These are phyloP conservation scores for Rhinogobius similis DNA, from an alignment of 2,113 vertebrate genomes.

Conservation along the genomic window DNA sequence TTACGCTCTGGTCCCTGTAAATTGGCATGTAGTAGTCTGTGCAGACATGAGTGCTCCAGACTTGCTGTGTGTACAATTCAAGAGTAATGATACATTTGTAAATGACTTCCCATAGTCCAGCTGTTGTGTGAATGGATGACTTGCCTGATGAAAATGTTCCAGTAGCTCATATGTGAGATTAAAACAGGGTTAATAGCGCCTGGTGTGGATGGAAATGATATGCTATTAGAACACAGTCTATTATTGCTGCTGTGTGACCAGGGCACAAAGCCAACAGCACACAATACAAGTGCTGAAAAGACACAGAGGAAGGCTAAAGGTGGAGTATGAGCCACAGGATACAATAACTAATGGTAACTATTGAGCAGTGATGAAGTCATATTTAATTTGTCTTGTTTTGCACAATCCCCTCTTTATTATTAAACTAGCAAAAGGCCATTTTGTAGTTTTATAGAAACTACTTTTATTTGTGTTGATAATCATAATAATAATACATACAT, in stretches of 20 bases:
- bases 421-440: no score
- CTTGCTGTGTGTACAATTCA: slow-evolving; percentile 21
- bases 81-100: slow-evolving; percentile 40
- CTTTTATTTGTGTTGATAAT: no score
- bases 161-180: slow-evolving; percentile 13
- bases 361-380: background rate
- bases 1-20: slow-evolving; percentile 23
- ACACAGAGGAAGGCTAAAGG: slow-evolving; percentile 23
- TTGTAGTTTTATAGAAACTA: no score
- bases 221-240: slow-evolving; percentile 28
- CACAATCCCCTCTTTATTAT: background rate
- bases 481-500: no score
- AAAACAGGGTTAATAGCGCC: slow-evolving; percentile 39
- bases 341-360: slow-evolving; percentile 12
- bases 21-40: slow-evolving; percentile 31
- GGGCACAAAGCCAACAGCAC: slow-evolving; percentile 11
- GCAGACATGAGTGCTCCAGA: no score
- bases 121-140: slow-evolving; percentile 48
- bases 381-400: slow-evolving; percentile 14
- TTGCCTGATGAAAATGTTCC: slow-evolving; percentile 31
- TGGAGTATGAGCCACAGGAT: slow-evolving; percentile 28
- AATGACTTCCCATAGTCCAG: slow-evolving; percentile 49
- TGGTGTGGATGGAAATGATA: slow-evolving; percentile 42
- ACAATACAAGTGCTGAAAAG: slow-evolving; percentile 20
- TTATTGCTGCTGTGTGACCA: slow-evolving; percentile 29